Base-by-base conservation (phyloP, 2,888 invertebrate genomes). In the Drosophila borealis region DNA sequence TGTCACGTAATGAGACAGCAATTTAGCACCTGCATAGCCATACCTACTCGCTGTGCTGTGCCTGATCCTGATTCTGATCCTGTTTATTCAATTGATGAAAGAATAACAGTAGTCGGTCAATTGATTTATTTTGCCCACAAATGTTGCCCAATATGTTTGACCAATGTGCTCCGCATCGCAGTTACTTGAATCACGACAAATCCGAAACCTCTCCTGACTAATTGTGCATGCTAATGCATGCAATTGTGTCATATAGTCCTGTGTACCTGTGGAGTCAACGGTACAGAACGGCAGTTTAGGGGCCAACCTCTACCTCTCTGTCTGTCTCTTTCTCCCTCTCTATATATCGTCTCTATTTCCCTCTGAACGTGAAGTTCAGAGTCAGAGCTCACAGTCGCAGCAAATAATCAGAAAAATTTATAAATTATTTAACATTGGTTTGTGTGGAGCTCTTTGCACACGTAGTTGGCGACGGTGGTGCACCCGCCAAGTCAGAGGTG, bases 191-290 rank as follows among this genome's bases (percentile, higher is more conserved):
- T 77, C 79, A 80, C 79, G 79, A 80, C 69, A 77, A 71, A 68
- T 57, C 59, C 25, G n/a, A 46, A 60, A 56, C 39, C 65, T 62
- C 69, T 53, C 19, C 50, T 74, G 83, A 77, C 85, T 85, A 85
- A 85, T 85, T 85, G 84, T 87, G 85, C 79, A 85, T 85, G 85
- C 89, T 88, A 85, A 85, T 85, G 87, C 81, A 85, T 85, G 87
- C 89, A 85, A 84, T 74, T 85, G 85, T 85, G 85, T 74, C 89
- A 83, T 51, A 56, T 72, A 81, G 69, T 85, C 81, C 72, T 87
- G 88, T 87, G 88, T 81, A 81, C 88, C 88, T 81, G 81, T 33
- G 60, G 77, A 69, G 64, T 75, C 79, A 70, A 41, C 49, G 55
- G 29, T 36, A 53, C 64, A 65, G 51, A 55, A 64, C 57, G 54